phyloP scores from a whole-genome alignment of 2,888 invertebrate species.

The Drosophila affinis region DNA sequence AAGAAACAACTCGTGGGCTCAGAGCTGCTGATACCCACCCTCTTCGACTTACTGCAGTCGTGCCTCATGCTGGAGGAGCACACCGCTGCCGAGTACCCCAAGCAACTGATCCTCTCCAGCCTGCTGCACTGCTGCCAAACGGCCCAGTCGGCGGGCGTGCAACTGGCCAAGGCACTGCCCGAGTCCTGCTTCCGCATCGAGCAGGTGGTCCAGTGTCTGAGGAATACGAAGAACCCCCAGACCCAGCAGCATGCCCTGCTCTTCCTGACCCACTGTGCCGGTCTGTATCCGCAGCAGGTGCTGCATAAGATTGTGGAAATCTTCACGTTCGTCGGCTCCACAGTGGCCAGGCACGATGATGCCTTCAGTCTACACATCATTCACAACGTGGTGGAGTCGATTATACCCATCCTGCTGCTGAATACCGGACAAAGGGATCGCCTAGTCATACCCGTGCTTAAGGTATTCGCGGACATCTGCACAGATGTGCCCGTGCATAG shows the following conservation, averaged over 20 bases:
- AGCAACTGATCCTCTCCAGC: conserved; percentile 92
- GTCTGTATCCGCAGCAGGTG: conserved; percentile 91
- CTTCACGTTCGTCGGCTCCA: conserved; percentile 98
- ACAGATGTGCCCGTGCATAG: conserved; percentile 97
- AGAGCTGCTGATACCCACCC: conserved; percentile 87
- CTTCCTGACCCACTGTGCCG: conserved; percentile 91
- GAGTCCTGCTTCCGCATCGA: conserved; percentile 84
- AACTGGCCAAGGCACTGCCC: conserved; percentile 83
- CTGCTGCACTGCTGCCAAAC: conserved; percentile 89
- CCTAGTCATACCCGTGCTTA: conserved; percentile 88
- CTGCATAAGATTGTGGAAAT: conserved; percentile 97
- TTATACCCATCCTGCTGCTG: conserved; percentile 92
- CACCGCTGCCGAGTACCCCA: conserved; percentile 92
- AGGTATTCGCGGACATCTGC: conserved; percentile 95
- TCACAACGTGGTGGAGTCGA: conserved; percentile 93
- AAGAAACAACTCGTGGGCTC: conserved; percentile 91
- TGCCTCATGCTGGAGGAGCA: conserved; percentile 93
- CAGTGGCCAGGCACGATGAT: conserved; percentile 96
- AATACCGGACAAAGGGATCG: conserved; percentile 71
- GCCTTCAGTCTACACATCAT: conserved; percentile 97
- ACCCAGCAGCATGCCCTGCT: conserved; percentile 97
- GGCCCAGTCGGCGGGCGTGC: conserved; percentile 84
- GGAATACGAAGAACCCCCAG: conserved; percentile 96
- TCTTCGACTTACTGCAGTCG: conserved; percentile 91
- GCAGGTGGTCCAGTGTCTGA: conserved; percentile 91